Conservation (phyloP, 2,888 invertebrate species). For the Dryobotodes eremita region DNA sequence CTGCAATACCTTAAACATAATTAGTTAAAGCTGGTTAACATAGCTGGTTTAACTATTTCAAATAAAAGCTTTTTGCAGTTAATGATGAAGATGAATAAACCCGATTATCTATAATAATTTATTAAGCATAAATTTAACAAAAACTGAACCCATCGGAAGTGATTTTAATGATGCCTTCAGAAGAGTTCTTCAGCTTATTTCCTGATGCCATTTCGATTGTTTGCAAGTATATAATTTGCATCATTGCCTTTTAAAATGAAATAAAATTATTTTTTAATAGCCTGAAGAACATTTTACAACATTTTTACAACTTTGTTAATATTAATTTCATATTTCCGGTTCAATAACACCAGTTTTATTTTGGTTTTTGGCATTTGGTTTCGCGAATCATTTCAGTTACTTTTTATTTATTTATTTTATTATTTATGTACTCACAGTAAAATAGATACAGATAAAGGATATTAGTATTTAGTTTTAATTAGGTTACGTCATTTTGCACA, state of each 20-base stretch:
- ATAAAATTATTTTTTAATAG: conserved; percentile 32
- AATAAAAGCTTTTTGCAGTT: background rate
- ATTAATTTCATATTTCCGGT: conserved; percentile 14
- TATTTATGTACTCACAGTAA: too few species aligned
- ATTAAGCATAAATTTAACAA: conserved; percentile 8
- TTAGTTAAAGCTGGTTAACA: too few species aligned
- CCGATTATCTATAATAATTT: background rate
- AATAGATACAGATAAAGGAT: too few species aligned
- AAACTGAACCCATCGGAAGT: conserved; percentile 22
- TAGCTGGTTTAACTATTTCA: too few species aligned
- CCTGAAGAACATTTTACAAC: background rate
- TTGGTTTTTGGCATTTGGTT: conserved; percentile 13
- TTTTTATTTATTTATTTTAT: background rate
- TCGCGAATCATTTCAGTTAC: background rate
- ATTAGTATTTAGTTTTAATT: background rate
- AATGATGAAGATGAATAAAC: background rate
- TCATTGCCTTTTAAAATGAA: conserved; percentile 15
- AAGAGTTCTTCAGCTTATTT: conserved; percentile 14
- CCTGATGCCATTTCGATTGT: conserved; percentile 41
- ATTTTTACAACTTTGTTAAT: too few species aligned
- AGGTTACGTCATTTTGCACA: background rate
- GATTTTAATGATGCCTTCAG: conserved; percentile 28
- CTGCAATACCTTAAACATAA: background rate
- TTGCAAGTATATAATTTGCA: conserved; percentile 16
- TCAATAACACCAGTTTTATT: conserved; percentile 7